Evolutionary conservation across 2,113 vertebrate genomes (phyloP), one percentile per base, ranked within the genome.

Genomic region (Pogonocichla stellata): DNA sequence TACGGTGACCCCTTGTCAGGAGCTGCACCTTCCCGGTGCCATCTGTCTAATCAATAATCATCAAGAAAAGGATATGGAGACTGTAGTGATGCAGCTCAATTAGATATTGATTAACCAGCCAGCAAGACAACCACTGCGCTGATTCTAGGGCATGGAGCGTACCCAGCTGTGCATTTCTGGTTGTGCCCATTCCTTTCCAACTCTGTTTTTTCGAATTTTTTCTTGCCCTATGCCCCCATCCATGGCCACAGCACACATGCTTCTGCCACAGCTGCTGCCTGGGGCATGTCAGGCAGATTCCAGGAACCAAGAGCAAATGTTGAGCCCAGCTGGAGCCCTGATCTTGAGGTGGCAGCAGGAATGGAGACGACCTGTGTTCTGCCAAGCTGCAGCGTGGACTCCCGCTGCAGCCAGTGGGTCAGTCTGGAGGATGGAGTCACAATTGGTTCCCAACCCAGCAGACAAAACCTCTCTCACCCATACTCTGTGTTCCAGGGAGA

Each of bases 81-180:
- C 54, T 1, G 2, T 19, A 48, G 29, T 24, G 31, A 48, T 69
- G 78, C 60, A 61, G 45, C 42, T 92, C 91, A 38, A 56, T 84
- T 73, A 48, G 50, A 48, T 92, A 70, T 48, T 81, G 91, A 90
- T 87, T 69, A 90, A 64, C 43, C 48, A 72, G 42, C 57, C n/a
- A 57, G 31, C 36, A 48, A 38, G 71, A 58, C 61, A 69, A 48
- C 22, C 28, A 38, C 65, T 48, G 1, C 18, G 57, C n/a, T 12
- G 73, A 61, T 61, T 57, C 38, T 64, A 66, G 61, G 24, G 51
- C 78, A 40, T 0, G 0, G 31, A 62, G 70, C 51, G 71, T 81
- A 66, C 17, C 47, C 42, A 31, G n/a, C 3, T 74, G 26, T 33
- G 40, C 5, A 4, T 72, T 86, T 56, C 80, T 69, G 14, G 24